Percentiles rank a stretch among this genome's conserved stretches.
phyloP scores from a whole-genome alignment of 2,797 vertebrate genomes.

The Adelosebastes latens region DNA sequence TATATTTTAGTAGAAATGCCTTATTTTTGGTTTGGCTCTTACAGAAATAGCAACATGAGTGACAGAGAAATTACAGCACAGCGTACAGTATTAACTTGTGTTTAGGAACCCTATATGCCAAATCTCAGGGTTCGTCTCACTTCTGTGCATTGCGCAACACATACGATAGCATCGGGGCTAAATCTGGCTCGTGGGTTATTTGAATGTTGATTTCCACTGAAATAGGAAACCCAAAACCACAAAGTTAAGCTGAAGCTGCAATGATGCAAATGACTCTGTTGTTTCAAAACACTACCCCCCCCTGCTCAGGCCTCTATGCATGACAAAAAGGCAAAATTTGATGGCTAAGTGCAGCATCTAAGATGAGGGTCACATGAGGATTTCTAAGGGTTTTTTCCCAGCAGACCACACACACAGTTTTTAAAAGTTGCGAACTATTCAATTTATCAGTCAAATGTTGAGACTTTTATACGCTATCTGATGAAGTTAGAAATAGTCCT shows the following conservation, averaged over 20 bases:
- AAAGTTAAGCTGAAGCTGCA: constrained; percentile 21
- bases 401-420: neutral
- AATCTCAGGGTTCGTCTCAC: constrained; percentile 23
- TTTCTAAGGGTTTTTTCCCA: neutral
- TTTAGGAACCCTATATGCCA: constrained; percentile 11
- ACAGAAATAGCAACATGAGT: constrained; percentile 22
- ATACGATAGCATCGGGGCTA: neutral
- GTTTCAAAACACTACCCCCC: neutral
- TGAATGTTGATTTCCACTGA: constrained; percentile 22
- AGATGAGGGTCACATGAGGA: neutral
- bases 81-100: constrained; percentile 44
- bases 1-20: constrained; percentile 2
- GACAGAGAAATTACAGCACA: constrained; percentile 21
- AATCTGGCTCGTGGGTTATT: constrained; percentile 7
- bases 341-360: neutral
- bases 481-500: neutral
- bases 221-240: constrained; percentile 20
- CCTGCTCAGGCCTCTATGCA: neutral
- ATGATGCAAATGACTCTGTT: neutral
- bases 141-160: neutral
- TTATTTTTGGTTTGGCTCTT: constrained; percentile 5
- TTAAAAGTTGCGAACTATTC: no score
- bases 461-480: neutral
- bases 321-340: neutral
- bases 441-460: neutral